A percentile compares a stretch with the other conserved stretches of the same genome.
Conservation (phyloP, 2,113 vertebrate genomes). For the Dipodomys merriami region DNA sequence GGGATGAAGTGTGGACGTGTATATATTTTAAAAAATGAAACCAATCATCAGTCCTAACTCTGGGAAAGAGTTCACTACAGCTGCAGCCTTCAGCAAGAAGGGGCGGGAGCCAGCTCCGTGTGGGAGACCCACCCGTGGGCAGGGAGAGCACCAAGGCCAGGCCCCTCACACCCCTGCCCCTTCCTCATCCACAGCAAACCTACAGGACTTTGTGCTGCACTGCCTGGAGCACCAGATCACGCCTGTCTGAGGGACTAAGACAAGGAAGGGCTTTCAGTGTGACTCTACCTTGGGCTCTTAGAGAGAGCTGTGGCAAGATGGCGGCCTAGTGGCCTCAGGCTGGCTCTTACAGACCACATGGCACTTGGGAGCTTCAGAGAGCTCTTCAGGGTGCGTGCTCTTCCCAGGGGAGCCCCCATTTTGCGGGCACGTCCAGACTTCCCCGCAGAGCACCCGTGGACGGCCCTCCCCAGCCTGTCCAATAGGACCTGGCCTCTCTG, state of each 20-base stretch:
- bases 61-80: neutral
- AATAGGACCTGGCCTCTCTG: neutral
- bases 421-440: neutral
- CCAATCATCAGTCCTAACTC: neutral
- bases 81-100: neutral
- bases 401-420: neutral
- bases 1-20: neutral
- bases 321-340: neutral
- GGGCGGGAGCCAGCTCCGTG: neutral
- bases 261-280: neutral
- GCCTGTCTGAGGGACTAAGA: neutral
- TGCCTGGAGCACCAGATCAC: too few relatives aligned
- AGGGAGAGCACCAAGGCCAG: neutral
- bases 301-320: neutral
- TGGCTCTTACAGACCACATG: neutral
- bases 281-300: neutral
- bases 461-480: neutral
- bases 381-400: neutral
- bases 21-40: slow-evolving; percentile 10
- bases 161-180: neutral
- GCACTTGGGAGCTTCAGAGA: neutral
- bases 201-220: too few relatives aligned
- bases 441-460: neutral
- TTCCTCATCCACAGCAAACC: neutral
- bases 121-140: neutral